Conservation (phyloP, 2,797 vertebrate species). For the Cossypha heuglini region DNA sequence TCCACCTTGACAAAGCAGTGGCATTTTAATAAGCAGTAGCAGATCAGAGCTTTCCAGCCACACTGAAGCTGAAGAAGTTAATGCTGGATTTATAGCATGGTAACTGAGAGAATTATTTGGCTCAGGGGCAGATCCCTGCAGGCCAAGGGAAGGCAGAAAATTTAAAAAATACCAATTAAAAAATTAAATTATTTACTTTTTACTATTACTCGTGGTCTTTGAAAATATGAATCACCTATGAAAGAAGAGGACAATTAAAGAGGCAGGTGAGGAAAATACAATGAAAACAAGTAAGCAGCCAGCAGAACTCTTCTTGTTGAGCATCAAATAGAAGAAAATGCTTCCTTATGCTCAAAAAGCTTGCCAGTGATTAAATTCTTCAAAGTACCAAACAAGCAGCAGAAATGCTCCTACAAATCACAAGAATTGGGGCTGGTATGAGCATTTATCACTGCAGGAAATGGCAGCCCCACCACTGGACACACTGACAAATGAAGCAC, state of each 20-base stretch:
- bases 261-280: not conserved
- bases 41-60: not conserved
- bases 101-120: not conserved
- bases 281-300: not conserved
- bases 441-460: slow-evolving; percentile 58
- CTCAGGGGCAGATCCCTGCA: not conserved
- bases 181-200: not conserved
- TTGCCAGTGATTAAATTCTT: not conserved
- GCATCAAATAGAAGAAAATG: not conserved
- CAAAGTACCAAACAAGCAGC: slow-evolving; percentile 8
- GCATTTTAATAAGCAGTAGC: not conserved
- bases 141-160: not conserved
- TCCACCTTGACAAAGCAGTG: not conserved
- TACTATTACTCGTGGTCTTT: not conserved
- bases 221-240: not conserved
- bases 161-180: not conserved
- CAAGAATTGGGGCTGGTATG: slow-evolving; percentile 2
- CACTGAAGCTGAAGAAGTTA: not conserved
- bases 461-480: slow-evolving; percentile 35
- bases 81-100: not conserved
- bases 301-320: not conserved
- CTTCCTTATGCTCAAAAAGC: not conserved
- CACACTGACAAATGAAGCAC: slow-evolving; percentile 59
- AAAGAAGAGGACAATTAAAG: not conserved
- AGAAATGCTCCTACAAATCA: slow-evolving; percentile 34